A percentile compares a stretch with the other conserved stretches of the same genome.
phyloP scores from a whole-genome alignment of 2,888 invertebrate species.

The Thymelicus acteon region DNA sequence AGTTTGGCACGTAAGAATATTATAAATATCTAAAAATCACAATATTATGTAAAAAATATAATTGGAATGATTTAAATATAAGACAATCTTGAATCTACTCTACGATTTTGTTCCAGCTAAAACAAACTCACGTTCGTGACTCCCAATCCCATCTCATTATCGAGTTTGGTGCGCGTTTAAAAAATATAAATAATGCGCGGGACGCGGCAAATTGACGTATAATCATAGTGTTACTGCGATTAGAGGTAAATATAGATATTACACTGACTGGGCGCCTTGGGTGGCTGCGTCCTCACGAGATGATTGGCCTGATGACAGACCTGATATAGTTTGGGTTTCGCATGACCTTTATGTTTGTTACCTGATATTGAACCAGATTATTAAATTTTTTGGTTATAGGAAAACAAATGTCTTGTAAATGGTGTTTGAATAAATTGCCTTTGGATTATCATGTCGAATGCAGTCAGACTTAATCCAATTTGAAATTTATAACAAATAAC shows the following conservation, averaged over 20 bases:
- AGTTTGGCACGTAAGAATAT: too few relatives aligned
- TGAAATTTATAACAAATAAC: too few relatives aligned
- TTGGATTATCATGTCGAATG: too few relatives aligned
- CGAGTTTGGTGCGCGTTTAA: slow-evolving; percentile 77
- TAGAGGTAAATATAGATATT: slow-evolving; percentile 81
- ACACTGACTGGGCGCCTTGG: slow-evolving; percentile 49
- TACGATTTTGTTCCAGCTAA: slow-evolving; percentile 39
- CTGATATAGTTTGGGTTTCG: slow-evolving; percentile 4
- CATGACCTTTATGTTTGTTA: slow-evolving; percentile 8
- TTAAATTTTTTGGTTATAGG: too few relatives aligned
- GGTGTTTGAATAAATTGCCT: too few relatives aligned
- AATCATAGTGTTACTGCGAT: slow-evolving; percentile 74
- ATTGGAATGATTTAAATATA: too few relatives aligned
- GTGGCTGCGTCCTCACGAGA: slow-evolving; percentile 44
- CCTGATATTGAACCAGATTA: background rate
- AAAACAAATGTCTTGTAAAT: too few relatives aligned
- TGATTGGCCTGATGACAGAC: slow-evolving; percentile 25
- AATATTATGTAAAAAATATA: too few relatives aligned
- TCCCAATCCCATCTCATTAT: slow-evolving; percentile 76
- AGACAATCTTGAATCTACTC: background rate
- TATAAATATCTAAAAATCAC: too few relatives aligned
- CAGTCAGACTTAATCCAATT: too few relatives aligned
- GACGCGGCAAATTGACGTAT: slow-evolving; percentile 77
- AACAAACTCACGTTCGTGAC: slow-evolving; percentile 50
- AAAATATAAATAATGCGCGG: slow-evolving; percentile 78